Base-by-base conservation (phyloP, 2,113 vertebrate genomes). In the Synchiropus splendidus region DNA sequence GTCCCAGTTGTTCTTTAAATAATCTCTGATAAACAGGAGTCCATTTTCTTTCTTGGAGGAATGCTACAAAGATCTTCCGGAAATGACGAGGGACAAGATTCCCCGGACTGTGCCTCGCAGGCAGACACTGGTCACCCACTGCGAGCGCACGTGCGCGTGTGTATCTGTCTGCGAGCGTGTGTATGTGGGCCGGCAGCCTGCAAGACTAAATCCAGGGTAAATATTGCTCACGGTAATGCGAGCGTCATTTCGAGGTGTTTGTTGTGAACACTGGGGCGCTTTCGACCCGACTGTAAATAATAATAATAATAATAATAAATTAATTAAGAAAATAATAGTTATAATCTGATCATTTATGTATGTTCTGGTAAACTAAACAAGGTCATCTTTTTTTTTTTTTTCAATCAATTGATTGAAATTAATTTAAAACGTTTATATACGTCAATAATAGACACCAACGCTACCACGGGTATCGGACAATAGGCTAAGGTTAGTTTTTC, bases 1-100 rank as follows among this genome's bases (percentile, higher is more conserved):
- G 32, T 35, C 30, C 51, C 18, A 34, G 15, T 39, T 57, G 18
- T 53, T 61, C 31, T 40, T 53, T 21, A 31, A 11, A 45, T 38
- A 53, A 16, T 56, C 14, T 65, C 30, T 31, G 42, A 46, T 45
- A 58, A 31, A 17, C 68, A 80, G 69, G 80, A 52, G 67, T 83
- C 80, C 83, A 85, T 83, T 82, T 83, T 83, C 78, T 85, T 77
- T 83, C 75, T 78, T 77, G 61, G 49, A 51, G 61, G 63, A 72
- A 59, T 39, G 36, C 59, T 59, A 67, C 47, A 59, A 57, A 38
- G 57, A 66, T 72, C 34, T 74, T 62, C 77, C 80, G 81, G 78
- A 79, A 78, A 70, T 16, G 60, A 1, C 0, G 5, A 9, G 2
- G 17, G 1, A 0, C 1, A 0, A 0, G 18, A 13, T 2, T 0